Evolutionary conservation across 2,797 vertebrate genomes (phyloP), one percentile per base, ranked within the genome.

Genomic region (Sphenopsis melanotis): DNA sequence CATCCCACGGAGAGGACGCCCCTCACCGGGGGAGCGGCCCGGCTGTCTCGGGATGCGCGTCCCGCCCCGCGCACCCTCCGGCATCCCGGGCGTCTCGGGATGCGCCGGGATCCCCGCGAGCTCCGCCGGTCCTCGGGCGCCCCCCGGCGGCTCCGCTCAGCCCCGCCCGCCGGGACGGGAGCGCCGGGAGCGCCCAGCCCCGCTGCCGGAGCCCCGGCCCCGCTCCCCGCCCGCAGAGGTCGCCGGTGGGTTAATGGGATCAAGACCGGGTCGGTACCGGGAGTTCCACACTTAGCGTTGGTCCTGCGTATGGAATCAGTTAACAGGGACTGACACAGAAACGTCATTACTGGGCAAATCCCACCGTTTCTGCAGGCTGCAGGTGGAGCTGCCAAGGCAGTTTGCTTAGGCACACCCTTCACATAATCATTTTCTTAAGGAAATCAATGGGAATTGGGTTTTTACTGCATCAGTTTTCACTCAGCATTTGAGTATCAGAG

Each of bases 91-190:
- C 3, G 21, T 1, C 22, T 49, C 27, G 29, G 53, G 53, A n/a
- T 23, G 11, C 64, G 3, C 41, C 80, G 59, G 49, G 50, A 64
- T 72, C 36, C 30, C 60, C 24, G 36, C 9, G 11, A 41, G 59
- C 59, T 83, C 81, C 50, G 69, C 60, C 60, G 60, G 26, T 83
- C 50, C 81, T 83, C 69, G 59, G 42, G 81, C 59, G 20, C 81
- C 81, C 13, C 9, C 81, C 30, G 30, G 80, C 22, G 80, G 68
- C 80, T 83, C 29, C 50, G 49, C 80, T 83, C 29, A 41, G 49
- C 19, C 22, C 66, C 22, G 37, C 47, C 57, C n/a, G 23, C 34
- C 23, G 36, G 32, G 30, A 49, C 8, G 30, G 77, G 44, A 68
- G 12, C 29, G 4, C 30, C 15, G 19, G 14, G 19, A 55, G 42